A percentile compares a stretch with the other conserved stretches of the same genome.
phyloP scores from a whole-genome alignment of 1,140 invertebrate genomes.

The Lordiphosa mommai region DNA sequence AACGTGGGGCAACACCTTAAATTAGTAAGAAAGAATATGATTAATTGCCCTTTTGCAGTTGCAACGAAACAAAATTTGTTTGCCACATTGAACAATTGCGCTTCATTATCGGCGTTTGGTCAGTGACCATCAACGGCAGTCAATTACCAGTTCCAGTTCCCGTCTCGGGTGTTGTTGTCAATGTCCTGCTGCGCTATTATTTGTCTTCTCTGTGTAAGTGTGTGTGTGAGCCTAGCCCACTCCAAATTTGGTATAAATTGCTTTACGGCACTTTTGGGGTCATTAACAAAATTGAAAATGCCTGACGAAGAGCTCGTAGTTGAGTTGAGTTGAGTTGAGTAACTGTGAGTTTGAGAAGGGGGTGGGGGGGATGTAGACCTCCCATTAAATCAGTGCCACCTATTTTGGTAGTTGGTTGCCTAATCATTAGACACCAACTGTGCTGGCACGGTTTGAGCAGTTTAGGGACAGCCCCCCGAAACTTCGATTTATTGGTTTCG shows the following conservation, averaged over 20 bases:
- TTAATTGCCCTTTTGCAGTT: constrained; percentile 33
- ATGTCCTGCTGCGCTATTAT: constrained; percentile 75
- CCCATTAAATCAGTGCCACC: constrained; percentile 49
- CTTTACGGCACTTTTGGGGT: constrained; percentile 67
- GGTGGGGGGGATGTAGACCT: neutral
- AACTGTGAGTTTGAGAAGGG: neutral
- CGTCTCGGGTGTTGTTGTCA: constrained; percentile 59
- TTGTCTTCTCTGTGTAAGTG: constrained; percentile 45
- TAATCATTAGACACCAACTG: constrained; percentile 43
- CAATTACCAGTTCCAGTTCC: constrained; percentile 9
- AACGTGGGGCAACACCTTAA: constrained; percentile 46
- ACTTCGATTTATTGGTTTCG: constrained; percentile 3
- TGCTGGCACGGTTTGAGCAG: neutral
- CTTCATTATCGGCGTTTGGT: constrained; percentile 54
- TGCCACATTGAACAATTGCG: constrained; percentile 46
- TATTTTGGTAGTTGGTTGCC: constrained; percentile 40
- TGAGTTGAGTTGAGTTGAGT: constrained; percentile 6
- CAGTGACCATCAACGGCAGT: constrained; percentile 13
- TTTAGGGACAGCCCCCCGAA: neutral
- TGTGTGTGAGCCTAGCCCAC: constrained; percentile 18
- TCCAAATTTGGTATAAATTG: constrained; percentile 44
- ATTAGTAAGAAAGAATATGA: constrained; percentile 48
- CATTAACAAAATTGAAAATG: constrained; percentile 74
- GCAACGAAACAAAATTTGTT: constrained; percentile 36
- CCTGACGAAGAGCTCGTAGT: constrained; percentile 34